Percentiles rank a stretch among this genome's conserved stretches.
These are phyloP conservation scores for Xyliphius kryptos DNA, from an alignment of 2,113 vertebrate genomes.

Conservation along the genomic window DNA sequence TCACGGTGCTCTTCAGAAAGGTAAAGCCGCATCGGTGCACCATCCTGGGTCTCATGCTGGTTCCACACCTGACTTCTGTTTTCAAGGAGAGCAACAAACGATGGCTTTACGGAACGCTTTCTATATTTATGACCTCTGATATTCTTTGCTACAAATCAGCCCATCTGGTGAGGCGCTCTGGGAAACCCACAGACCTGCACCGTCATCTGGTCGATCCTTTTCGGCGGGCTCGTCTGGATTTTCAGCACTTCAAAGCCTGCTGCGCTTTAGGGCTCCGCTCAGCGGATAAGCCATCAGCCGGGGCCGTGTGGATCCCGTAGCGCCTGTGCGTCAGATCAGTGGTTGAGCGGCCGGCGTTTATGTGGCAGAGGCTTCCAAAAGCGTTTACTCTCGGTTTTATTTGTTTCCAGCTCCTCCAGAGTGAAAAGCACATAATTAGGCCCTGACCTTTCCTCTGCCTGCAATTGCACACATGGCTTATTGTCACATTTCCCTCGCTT, in stretches of 20 bases:
- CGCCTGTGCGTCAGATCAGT: slow-evolving; percentile 37
- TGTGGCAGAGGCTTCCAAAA: slow-evolving; percentile 23
- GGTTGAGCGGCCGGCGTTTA: slow-evolving; percentile 27
- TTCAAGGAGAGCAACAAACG: not conserved
- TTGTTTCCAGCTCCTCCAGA: slow-evolving; percentile 41
- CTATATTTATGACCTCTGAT: slow-evolving; percentile 7
- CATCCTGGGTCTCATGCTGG: not conserved
- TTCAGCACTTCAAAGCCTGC: slow-evolving; percentile 41
- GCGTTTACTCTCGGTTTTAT: slow-evolving; percentile 36
- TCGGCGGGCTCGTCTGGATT: slow-evolving; percentile 3
- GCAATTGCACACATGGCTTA: slow-evolving; percentile 40
- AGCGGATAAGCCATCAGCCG: slow-evolving; percentile 41
- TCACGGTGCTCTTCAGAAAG: slow-evolving; percentile 72
- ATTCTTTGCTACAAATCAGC: slow-evolving; percentile 5
- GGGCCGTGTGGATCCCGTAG: slow-evolving; percentile 30
- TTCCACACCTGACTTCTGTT: not conserved
- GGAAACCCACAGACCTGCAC: slow-evolving; percentile 20
- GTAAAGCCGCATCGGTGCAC: slow-evolving; percentile 46
- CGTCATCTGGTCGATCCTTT: slow-evolving; percentile 1
- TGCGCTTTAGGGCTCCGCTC: slow-evolving; percentile 38
- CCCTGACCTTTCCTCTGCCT: slow-evolving; percentile 50
- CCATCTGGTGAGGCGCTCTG: not conserved
- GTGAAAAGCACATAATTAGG: slow-evolving; percentile 53
- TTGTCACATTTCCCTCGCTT: slow-evolving; percentile 36
- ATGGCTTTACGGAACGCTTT: not conserved